phyloP scores from a whole-genome alignment of 2,888 invertebrate genomes.

The Pterostichus madidus region DNA sequence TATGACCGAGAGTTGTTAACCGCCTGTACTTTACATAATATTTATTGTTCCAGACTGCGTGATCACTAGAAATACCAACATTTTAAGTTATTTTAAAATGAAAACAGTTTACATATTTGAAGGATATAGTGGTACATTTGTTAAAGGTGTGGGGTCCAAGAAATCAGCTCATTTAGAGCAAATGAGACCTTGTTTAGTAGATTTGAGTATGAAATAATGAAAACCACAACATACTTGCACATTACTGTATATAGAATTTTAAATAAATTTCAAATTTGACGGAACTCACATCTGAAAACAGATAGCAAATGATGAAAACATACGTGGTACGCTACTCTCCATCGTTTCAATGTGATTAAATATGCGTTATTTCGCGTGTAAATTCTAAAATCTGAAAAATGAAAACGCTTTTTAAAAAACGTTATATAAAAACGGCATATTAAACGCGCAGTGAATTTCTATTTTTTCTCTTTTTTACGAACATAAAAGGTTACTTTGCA shows the following conservation, averaged over 20 bases:
- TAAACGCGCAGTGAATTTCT: constrained; percentile 61
- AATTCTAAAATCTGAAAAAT: constrained; percentile 50
- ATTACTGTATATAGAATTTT: not conserved
- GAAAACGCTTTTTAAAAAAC: constrained; percentile 55
- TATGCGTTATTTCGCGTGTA: constrained; percentile 56
- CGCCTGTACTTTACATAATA: no score
- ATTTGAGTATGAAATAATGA: no score
- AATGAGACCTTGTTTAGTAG: no score
- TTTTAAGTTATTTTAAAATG: no score
- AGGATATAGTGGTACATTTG: no score
- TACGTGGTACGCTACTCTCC: not conserved
- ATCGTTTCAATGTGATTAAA: constrained; percentile 56
- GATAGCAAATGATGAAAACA: constrained; percentile 17
- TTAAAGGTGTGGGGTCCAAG: no score
- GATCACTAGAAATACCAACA: no score
- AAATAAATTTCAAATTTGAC: constrained; percentile 2
- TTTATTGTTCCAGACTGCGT: no score
- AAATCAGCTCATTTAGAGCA: no score
- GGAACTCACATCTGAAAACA: not conserved
- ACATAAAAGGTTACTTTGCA: constrained; percentile 66
- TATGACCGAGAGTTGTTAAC: no score
- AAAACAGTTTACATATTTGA: no score
- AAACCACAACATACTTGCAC: no score
- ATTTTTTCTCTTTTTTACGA: constrained; percentile 60
- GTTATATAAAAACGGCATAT: constrained; percentile 60